These are phyloP conservation scores for Microcebus lehilahytsara DNA, from an alignment of 2,113 vertebrate species.

Conservation along the genomic window DNA sequence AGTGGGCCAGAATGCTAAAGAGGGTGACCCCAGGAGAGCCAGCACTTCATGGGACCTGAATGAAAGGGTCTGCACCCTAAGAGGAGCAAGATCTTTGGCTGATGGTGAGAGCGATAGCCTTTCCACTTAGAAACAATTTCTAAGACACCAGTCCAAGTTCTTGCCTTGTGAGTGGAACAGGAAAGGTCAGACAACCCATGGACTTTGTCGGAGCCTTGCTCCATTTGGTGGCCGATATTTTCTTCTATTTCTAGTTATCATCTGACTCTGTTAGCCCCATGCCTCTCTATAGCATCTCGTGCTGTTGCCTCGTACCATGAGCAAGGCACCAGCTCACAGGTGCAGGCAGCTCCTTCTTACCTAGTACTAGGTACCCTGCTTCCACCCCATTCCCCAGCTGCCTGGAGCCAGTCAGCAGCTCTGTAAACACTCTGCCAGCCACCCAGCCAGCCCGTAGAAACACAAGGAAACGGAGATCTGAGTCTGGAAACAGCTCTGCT, in stretches of 20 bases:
- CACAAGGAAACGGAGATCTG: background rate
- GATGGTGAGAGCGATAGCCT: background rate
- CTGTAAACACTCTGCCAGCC: background rate
- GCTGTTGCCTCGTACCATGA: background rate
- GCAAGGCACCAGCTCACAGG: background rate
- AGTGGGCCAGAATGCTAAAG: background rate
- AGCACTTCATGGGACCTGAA: background rate
- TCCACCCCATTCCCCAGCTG: no score
- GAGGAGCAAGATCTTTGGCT: background rate
- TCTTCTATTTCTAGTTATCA: background rate
- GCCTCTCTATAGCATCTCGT: background rate
- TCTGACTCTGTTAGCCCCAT: background rate
- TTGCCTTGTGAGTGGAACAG: fast-evolving
- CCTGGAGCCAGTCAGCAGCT: background rate
- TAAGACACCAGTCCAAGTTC: background rate
- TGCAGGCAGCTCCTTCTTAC: background rate
- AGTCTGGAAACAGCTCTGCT: background rate
- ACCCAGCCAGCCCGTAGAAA: background rate
- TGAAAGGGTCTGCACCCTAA: background rate
- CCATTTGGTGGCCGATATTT: background rate
- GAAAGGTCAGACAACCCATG: fast-evolving
- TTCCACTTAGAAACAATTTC: background rate
- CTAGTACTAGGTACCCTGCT: background rate
- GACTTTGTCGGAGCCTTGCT: background rate
- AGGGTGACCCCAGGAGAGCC: background rate